Evolutionary conservation across 2,888 invertebrate species (phyloP), one percentile per base, ranked within the genome.

Genomic region (Galerucella pusilla): DNA sequence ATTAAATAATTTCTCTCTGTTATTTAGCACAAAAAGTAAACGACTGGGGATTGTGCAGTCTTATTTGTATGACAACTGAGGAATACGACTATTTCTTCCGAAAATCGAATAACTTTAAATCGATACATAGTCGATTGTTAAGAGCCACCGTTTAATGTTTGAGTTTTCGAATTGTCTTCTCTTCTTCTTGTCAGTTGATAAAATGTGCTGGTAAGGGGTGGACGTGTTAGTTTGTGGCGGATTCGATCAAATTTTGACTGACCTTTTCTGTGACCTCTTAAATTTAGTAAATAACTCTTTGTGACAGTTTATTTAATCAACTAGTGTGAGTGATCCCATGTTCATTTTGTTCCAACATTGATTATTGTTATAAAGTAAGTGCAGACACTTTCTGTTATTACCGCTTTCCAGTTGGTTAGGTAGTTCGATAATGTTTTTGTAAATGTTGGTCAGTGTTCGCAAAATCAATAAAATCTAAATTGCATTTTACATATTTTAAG

Each of bases 191-290:
- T 79, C 79, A 80, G 80, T 79, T 74, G 79, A 78, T 79, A 74
- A 75, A 79, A 75, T 78, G 78, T 78, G 78, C 63, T 79, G 74
- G 77, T 75, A 71, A 67, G 57, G 79, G 74, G 63, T 70, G 68
- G 77, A 74, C 46, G 60, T 70, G 67, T 74, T 6, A 7, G 54
- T 68, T 75, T 76, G 78, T 78, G 72, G 54, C 46, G 64, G 28
- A 66, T 42, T 68, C 28, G 63, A 71, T 75, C 71, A 77, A 79
- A 73, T 60, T 68, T 73, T 65, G 65, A 78, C 77, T 80, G 78
- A 80, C 80, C 79, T 80, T 79, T 77, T 79, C 77, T 72, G 76
- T 80, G 79, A 78, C 77, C 78, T 78, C 75, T 76, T 76, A 73
- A 78, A 78, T 78, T 79, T 78, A 78, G 77, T 80, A 80, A 79